phyloP scores from a whole-genome alignment of 1,140 invertebrate species.

The Platorchestia sp. region DNA sequence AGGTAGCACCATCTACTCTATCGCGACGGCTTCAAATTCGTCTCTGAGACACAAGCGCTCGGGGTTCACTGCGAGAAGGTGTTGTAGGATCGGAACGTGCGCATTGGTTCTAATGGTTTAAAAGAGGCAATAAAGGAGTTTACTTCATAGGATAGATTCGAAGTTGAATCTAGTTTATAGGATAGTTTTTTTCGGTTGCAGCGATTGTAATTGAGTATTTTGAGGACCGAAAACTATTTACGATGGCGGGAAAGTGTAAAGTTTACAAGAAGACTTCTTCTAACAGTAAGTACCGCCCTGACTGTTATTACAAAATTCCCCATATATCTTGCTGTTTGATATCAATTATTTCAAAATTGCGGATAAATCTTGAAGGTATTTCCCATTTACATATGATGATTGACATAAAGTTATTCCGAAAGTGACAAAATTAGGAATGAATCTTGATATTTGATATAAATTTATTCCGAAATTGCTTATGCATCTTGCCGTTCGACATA shows the following conservation, averaged over 20 bases:
- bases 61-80: neutral
- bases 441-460: too few species aligned
- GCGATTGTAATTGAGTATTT: neutral
- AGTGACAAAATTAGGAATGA: too few species aligned
- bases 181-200: neutral
- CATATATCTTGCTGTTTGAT: too few species aligned
- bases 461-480: too few species aligned
- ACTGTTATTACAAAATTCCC: neutral
- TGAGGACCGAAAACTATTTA: neutral
- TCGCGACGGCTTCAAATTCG: neutral
- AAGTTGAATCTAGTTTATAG: neutral
- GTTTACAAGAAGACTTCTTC: slow-evolving; percentile 37
- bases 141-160: neutral
- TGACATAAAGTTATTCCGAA: too few species aligned
- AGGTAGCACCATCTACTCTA: neutral
- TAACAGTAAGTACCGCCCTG: slow-evolving; percentile 6
- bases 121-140: too few species aligned
- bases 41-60: neutral
- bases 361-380: too few species aligned
- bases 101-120: neutral
- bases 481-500: too few species aligned
- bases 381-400: too few species aligned
- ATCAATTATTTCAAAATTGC: too few species aligned
- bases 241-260: slow-evolving; percentile 11
- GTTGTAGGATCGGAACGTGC: neutral